Base-by-base conservation (phyloP, 2,797 vertebrate species). In the Ptychadena robeensis region DNA sequence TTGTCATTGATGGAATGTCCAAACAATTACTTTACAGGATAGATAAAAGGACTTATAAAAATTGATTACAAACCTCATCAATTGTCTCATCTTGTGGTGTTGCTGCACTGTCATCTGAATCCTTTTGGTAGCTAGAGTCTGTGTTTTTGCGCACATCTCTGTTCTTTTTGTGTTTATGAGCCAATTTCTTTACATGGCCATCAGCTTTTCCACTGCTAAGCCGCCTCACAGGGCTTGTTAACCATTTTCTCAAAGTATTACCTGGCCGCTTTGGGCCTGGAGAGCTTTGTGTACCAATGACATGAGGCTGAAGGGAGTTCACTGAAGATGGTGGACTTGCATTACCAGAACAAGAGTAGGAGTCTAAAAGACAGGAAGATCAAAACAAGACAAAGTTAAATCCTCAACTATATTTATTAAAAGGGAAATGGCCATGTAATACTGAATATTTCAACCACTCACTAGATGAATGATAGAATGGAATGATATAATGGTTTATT, bases 161-260 rank as follows among this genome's bases (percentile, higher is more conserved):
- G 86, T 93, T 97, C 90, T 99, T 99, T 93, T 99, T 99, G 90
- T 97, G 96, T 87, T 99, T 99, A 93, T 96, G 96, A 0, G 96
- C 96, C 71, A 99, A 92, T 80, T 99, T 99, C 92, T 99, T 99
- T 53, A 98, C 97, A 0, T 99, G 98, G 53, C 96, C 96, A 0
- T 99, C 98, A 0, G 98, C 97, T 86, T 99, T 99, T 48, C 98
- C 97, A 11, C 98, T 99, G 93, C 98, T 99, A 0, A 99, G 95
- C 64, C 98, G 93, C 64, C 98, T 95, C 87, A 99, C 98, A 0
- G 98, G 98, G 87, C 98, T 99, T 64, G 98, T 99, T 32, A 99
- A 95, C 98, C 98, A 99, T 79, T 99, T 99, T 30, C 98, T 93
- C 85, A 99, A 89, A 0, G 98, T 99, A 88, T 99, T 99, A 61